Conservation (phyloP, 2,797 vertebrate genomes). For the Artibeus lituratus region DNA sequence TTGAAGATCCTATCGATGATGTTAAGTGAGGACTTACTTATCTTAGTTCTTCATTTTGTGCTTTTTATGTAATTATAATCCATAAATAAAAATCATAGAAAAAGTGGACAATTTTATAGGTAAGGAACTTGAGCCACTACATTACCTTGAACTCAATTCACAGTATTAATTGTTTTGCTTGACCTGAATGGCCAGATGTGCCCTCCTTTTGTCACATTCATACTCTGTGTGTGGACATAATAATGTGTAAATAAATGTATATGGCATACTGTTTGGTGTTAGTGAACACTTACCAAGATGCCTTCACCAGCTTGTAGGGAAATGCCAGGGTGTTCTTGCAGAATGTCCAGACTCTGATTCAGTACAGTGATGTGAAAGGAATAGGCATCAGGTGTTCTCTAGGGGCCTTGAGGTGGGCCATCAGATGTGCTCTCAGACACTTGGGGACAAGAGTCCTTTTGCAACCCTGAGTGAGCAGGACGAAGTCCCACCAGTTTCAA, state of each 20-base stretch:
- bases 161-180: neutral
- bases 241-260: neutral
- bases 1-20: neutral
- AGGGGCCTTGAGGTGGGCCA: neutral
- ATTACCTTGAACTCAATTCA: constrained; percentile 4
- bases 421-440: too few species aligned
- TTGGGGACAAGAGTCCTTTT: neutral
- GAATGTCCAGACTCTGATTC: neutral
- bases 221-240: neutral
- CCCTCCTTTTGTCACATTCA: neutral
- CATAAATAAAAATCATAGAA: neutral
- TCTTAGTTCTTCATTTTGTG: neutral
- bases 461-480: neutral
- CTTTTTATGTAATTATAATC: neutral
- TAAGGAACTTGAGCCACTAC: neutral
- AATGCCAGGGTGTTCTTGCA: neutral
- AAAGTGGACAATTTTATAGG: neutral
- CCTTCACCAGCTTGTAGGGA: neutral
- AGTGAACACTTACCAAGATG: neutral
- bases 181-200: neutral
- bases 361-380: neutral
- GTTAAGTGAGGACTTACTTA: neutral
- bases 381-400: neutral
- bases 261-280: neutral
- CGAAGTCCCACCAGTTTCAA: neutral